A percentile compares a stretch with the other conserved stretches of the same genome.
phyloP scores from a whole-genome alignment of 2,888 invertebrate species.

The Monochamus alternatus region DNA sequence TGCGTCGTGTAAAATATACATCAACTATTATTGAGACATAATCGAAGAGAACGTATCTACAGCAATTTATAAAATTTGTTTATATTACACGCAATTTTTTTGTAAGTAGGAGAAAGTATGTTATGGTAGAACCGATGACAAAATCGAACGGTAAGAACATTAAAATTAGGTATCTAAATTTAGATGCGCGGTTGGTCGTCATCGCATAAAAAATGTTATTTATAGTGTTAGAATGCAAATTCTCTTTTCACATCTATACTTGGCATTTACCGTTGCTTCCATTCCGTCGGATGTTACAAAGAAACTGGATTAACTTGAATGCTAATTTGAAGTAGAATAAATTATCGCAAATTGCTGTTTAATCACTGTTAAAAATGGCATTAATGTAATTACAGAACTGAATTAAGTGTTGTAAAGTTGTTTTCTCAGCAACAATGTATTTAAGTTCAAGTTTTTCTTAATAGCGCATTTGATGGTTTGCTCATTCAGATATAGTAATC shows the following conservation, averaged over 20 bases:
- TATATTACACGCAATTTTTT: constrained; percentile 4
- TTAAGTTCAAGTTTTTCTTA: too few species aligned
- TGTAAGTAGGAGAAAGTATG: constrained; percentile 1
- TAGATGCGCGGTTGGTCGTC: neutral
- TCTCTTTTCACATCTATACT: neutral
- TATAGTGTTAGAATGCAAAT: neutral
- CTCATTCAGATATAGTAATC: too few species aligned
- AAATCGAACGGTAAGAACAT: constrained; percentile 5
- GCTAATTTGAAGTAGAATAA: neutral
- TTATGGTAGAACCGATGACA: constrained; percentile 3
- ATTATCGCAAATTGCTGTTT: neutral
- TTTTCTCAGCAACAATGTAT: too few species aligned
- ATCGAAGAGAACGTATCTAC: neutral
- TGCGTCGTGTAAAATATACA: neutral
- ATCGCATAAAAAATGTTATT: constrained; percentile 11
- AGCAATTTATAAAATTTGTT: constrained; percentile 12
- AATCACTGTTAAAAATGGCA: neutral
- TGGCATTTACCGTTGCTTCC: constrained; percentile 15
- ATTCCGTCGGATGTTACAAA: neutral
- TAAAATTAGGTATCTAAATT: constrained; percentile 12
- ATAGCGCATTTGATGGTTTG: too few species aligned
- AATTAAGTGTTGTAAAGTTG: neutral
- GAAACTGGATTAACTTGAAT: constrained; percentile 8
- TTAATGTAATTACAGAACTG: constrained; percentile 7
- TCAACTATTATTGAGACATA: neutral